Evolutionary conservation across 2,113 vertebrate species (phyloP).

Genomic region (Vulpes lagopus): DNA sequence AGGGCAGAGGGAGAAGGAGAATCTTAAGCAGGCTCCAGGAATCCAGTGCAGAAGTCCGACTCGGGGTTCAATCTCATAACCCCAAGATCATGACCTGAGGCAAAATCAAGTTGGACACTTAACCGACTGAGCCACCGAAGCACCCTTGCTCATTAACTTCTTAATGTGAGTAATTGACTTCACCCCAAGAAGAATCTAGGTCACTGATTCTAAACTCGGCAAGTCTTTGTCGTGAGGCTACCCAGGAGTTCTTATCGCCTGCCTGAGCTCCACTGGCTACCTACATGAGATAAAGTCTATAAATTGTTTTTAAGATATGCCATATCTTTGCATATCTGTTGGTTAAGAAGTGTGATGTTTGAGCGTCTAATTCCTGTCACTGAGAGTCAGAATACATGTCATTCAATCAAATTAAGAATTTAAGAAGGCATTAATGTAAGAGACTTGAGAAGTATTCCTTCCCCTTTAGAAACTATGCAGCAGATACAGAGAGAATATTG

Average conservation of each 20-base stretch:
- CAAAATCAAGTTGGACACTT: not conserved
- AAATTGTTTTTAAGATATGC: not conserved
- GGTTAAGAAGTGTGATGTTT: not conserved
- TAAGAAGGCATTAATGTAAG: not conserved
- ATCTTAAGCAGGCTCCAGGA: not conserved
- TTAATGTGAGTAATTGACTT: not conserved
- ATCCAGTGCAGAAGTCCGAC: not conserved
- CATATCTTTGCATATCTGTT: not conserved
- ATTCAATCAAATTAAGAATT: not conserved
- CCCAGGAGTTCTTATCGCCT: not conserved
- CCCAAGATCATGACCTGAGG: not conserved
- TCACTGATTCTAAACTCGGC: not conserved
- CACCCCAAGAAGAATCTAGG: not conserved
- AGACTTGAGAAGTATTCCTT: not conserved
- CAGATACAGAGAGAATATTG: not conserved
- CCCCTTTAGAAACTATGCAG: not conserved
- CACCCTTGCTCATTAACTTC: conserved; percentile 53
- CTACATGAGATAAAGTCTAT: not conserved
- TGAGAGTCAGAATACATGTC: not conserved
- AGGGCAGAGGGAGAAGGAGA: not conserved
- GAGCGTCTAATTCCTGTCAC: not conserved
- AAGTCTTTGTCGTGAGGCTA: not conserved
- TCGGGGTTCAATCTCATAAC: not conserved
- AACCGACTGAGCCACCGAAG: not conserved
- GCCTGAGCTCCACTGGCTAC: not conserved